A percentile compares a stretch with the other conserved stretches of the same genome.
Evolutionary conservation across 2,888 invertebrate species (phyloP).

Genomic region (Nycteola revayana): DNA sequence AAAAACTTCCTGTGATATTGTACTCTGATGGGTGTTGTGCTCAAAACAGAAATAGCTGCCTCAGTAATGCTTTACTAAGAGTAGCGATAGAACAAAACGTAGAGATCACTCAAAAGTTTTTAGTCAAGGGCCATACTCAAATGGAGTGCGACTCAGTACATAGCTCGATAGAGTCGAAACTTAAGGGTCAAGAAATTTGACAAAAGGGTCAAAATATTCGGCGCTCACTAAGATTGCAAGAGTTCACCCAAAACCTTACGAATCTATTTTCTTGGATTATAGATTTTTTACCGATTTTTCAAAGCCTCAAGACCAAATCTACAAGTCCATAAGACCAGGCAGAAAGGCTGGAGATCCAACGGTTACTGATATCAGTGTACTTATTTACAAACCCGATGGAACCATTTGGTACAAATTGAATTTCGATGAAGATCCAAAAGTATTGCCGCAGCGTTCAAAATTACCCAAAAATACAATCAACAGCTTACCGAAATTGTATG

Average conservation of each 20-base stretch:
- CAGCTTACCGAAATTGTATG: slow-evolving; percentile 1
- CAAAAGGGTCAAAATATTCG: slow-evolving; percentile 5
- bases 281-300: not conserved
- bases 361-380: not conserved
- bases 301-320: slow-evolving; percentile 1
- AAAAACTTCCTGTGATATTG: slow-evolving; percentile 25
- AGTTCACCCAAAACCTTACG: not conserved
- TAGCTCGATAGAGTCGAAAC: slow-evolving; percentile 41
- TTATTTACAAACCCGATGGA: too few species aligned
- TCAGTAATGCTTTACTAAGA: slow-evolving; percentile 29
- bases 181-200: slow-evolving; percentile 30
- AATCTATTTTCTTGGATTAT: not conserved
- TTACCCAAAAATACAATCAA: too few species aligned
- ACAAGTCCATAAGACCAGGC: slow-evolving; percentile 9
- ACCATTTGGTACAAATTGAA: not conserved
- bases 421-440: not conserved
- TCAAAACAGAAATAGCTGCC: slow-evolving; percentile 31
- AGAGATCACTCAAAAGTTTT: slow-evolving; percentile 31
- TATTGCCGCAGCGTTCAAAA: not conserved
- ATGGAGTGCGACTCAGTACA: too few species aligned
- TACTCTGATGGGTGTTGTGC: slow-evolving; percentile 37
- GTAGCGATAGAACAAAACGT: slow-evolving; percentile 23
- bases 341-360: slow-evolving; percentile 2
- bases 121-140: slow-evolving; percentile 36
- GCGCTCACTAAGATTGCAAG: not conserved